Evolutionary conservation across 2,113 vertebrate species (phyloP), one percentile per base, ranked within the genome.

Genomic region (Oceanites oceanicus): DNA sequence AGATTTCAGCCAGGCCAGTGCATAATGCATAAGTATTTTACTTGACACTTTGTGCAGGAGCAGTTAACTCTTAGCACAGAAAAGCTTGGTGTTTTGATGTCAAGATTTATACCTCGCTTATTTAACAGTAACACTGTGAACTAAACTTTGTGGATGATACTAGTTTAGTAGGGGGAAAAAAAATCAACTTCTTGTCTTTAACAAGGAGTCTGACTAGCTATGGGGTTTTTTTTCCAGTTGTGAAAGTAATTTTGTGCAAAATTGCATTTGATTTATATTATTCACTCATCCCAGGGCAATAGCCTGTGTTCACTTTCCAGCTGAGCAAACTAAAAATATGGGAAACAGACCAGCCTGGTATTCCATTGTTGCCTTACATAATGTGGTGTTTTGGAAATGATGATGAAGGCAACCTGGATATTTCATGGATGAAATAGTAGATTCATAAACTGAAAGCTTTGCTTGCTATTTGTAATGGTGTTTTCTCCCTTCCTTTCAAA

Each of bases 361-460:
- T 83, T 96, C 82, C 56, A 86, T 92, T 93, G 82, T 93, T 96
- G 86, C 89, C 65, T 90, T 92, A 86, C 84, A 92, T 95, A 93
- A 96, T 89, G 47, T 63, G 76, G 81, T 91, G 87, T 81, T 97
- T 92, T 94, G 84, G 76, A 96, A 97, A 92, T 85, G n/a, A 91
- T 92, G 93, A 94, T 96, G 84, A 96, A 91, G 86, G 53, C 73
- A 96, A 94, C 83, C 72, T 94, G 95, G 90, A 84, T 94, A 52
- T 93, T 96, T 95, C 66, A 86, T 88, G 72, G 88, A 90, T 96
- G 88, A 96, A 95, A 93, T 93, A 95, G 75, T 95, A 83, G 92
- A 66, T 79, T 92, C 88, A 90, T 94, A 95, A 96, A 83, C 86
- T 55, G 30, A 88, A 96, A 95, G 38, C 50, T 93, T 93, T 94